Evolutionary conservation across 1,140 invertebrate genomes (phyloP).

Genomic region (Temnothorax longispinosus): DNA sequence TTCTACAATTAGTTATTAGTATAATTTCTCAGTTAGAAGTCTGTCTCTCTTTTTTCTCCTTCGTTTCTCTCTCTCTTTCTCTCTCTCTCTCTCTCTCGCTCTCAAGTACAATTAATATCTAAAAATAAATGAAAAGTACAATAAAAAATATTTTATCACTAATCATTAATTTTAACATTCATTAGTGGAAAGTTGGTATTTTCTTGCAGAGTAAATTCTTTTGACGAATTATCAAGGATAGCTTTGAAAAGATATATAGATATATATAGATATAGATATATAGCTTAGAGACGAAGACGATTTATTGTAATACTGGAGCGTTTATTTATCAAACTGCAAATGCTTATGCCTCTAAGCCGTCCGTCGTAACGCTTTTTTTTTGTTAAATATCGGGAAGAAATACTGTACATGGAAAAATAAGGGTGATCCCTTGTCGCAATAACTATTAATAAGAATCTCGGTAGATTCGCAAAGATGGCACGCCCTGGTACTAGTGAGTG

Average conservation of each 20-base stretch:
- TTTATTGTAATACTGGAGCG: neutral
- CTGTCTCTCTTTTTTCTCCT: neutral
- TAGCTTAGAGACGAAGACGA: neutral
- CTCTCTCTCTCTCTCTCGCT: no score
- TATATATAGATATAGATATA: no score
- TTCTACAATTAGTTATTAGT: neutral
- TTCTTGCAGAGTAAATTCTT: neutral
- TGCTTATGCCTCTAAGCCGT: neutral
- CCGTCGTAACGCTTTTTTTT: neutral
- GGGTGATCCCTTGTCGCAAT: conserved; percentile 13
- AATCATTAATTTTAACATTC: neutral
- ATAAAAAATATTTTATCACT: conserved; percentile 2
- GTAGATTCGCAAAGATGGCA: conserved; percentile 62
- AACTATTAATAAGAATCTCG: conserved; percentile 61
- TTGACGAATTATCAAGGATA: neutral
- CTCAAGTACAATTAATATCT: neutral
- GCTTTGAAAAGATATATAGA: neutral
- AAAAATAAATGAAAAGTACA: neutral
- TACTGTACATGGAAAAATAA: neutral
- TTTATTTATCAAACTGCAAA: neutral
- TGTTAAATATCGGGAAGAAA: neutral
- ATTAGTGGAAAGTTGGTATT: neutral
- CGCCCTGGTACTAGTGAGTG: conserved; percentile 60
- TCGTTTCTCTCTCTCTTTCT: neutral
- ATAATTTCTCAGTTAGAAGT: neutral